phyloP scores from a whole-genome alignment of 2,888 invertebrate species.

The Candidula unifasciata region DNA sequence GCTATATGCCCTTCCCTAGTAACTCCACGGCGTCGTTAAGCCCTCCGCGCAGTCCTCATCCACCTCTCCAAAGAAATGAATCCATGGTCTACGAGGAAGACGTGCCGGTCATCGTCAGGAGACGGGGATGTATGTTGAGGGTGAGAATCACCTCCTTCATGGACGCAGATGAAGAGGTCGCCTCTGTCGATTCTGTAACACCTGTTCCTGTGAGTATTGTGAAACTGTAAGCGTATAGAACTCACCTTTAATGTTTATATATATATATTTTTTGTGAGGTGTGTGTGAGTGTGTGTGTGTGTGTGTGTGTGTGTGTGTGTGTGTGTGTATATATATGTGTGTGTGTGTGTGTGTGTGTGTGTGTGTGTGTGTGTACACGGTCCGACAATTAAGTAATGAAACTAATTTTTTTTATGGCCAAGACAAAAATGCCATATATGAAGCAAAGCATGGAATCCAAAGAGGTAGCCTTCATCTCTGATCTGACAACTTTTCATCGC shows the following conservation, averaged over 20 bases:
- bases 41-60: constrained; percentile 30
- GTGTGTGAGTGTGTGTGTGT: no score
- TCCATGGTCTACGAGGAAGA: constrained; percentile 74
- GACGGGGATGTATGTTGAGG: constrained; percentile 72
- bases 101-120: constrained; percentile 73
- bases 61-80: constrained; percentile 57
- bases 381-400: no score
- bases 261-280: no score
- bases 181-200: constrained; percentile 9
- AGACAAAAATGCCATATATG: no score
- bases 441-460: no score
- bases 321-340: no score
- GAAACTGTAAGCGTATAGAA: background rate
- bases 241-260: background rate
- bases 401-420: no score
- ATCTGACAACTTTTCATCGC: no score
- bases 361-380: no score
- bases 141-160: constrained; percentile 74
- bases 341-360: no score
- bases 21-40: background rate
- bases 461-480: no score
- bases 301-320: no score
- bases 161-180: constrained; percentile 51
- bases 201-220: constrained; percentile 49
- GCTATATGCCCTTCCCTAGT: constrained; percentile 30